Base-by-base conservation (phyloP, 2,113 vertebrate genomes). In the Poecilia latipinna region DNA sequence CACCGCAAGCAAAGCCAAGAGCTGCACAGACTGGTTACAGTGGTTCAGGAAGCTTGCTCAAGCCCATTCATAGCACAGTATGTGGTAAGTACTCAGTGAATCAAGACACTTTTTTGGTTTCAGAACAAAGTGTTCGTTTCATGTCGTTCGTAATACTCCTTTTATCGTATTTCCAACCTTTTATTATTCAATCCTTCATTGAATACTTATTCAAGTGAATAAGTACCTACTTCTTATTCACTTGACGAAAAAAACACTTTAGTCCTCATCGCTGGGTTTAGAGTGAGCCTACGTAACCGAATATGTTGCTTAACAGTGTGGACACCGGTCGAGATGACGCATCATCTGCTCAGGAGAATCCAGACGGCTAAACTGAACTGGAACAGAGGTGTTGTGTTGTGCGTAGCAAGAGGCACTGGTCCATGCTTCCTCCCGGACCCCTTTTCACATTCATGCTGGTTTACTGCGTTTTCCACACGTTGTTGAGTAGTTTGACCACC, bases 381-480 rank as follows among this genome's bases (percentile, higher is more conserved):
- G 61, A 68, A 26, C 48, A 65, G 84, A 87, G 86, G 83, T 86
- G 87, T 80, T 86, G 39, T 70, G 82, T 84, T 88, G 83, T 84
- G 83, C 32, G 71, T 83, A 83, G 76, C 69, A 76, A 77, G 82
- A 88, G 83, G 85, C 85, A 85, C 67, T 74, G 70, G 67, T 77
- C 77, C 67, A 54, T 72, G 74, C 79, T 80, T 69, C 68, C 68
- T 35, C 72, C 73, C 28, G 65, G 39, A 35, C 68, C 51, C 51
- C 8, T n/a, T 4, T 31, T 61, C 68, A 8, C 13, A 4, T 0
- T 24, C 61, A 13, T 17, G n/a, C 35, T n/a, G 2, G 2, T 73
- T 87, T 91, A 95, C 65, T 93, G 92, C 0, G 95, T 95, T 72
- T 93, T 91, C 94, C 93, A 94, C 32, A 93, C 90, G 12, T 87